These are phyloP conservation scores for Echeneis naucrates DNA, from an alignment of 2,797 vertebrate genomes.

Conservation along the genomic window DNA sequence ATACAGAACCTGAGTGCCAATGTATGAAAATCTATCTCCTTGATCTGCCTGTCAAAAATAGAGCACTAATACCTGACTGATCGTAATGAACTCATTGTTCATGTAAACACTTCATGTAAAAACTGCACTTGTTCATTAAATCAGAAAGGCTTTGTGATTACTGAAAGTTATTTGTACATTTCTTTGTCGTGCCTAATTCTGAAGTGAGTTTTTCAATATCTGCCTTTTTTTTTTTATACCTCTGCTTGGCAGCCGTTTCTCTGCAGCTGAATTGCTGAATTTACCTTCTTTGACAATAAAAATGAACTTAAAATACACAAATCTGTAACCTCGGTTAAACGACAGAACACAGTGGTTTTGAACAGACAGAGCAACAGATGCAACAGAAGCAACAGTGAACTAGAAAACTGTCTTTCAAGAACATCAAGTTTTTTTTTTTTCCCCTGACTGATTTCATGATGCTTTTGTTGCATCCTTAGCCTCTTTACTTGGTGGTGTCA, in stretches of 20 bases:
- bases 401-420: neutral
- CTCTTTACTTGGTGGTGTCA: constrained; percentile 73
- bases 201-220: neutral
- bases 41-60: constrained; percentile 13
- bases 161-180: neutral
- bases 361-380: constrained; percentile 21
- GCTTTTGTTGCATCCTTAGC: neutral
- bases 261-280: constrained; percentile 5
- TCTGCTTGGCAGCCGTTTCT: neutral
- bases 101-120: neutral
- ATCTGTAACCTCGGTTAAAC: neutral
- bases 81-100: neutral
- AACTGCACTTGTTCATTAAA: neutral
- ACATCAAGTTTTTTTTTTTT: neutral
- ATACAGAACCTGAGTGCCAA: neutral
- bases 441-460: neutral
- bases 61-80: neutral
- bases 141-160: too few relatives aligned
- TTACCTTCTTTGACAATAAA: neutral
- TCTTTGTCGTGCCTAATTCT: neutral
- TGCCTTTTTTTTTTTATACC: neutral
- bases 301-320: neutral
- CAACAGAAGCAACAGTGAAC: constrained; percentile 21
- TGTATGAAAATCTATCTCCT: neutral
- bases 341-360: neutral